Percentiles rank a stretch among this genome's conserved stretches.
Evolutionary conservation across 2,797 vertebrate species (phyloP).

Genomic region (Pterois miles): DNA sequence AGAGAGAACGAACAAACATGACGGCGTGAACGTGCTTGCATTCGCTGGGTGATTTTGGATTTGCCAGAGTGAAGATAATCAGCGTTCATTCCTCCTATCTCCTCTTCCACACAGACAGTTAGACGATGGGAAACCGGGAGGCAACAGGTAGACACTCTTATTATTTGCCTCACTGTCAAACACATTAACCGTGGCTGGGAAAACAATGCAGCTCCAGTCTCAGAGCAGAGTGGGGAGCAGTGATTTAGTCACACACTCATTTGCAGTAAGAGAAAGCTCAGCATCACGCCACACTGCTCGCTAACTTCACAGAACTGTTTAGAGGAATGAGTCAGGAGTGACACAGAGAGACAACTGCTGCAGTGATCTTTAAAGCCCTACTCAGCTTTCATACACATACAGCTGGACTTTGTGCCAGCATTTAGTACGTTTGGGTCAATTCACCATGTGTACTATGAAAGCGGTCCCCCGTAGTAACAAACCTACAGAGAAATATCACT

Average conservation of each 20-base stretch:
- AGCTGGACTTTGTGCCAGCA: not conserved
- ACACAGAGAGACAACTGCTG: slow-evolving; percentile 12
- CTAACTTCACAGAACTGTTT: slow-evolving; percentile 51
- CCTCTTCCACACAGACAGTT: slow-evolving; percentile 35
- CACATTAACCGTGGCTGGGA: slow-evolving; percentile 58
- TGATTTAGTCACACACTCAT: slow-evolving; percentile 56
- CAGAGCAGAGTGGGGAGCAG: slow-evolving; percentile 48
- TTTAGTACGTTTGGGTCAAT: not conserved
- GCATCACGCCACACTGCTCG: slow-evolving; percentile 16
- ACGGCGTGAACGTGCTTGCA: slow-evolving; percentile 16
- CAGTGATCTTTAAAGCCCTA: slow-evolving; percentile 2
- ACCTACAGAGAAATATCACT: too few relatives aligned
- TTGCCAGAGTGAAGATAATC: slow-evolving; percentile 58
- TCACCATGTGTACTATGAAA: not conserved
- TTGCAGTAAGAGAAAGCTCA: slow-evolving; percentile 38
- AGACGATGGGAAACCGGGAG: slow-evolving; percentile 45
- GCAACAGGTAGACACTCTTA: slow-evolving; percentile 65
- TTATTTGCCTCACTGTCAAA: slow-evolving; percentile 71
- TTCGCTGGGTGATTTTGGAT: slow-evolving; percentile 38
- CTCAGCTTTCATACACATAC: not conserved
- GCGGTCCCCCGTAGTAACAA: too few relatives aligned
- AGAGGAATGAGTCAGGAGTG: slow-evolving; percentile 23
- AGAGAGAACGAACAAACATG: slow-evolving; percentile 26
- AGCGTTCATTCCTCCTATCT: slow-evolving; percentile 46
- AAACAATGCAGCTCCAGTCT: slow-evolving; percentile 55